Base-by-base conservation (phyloP, 64 coral and sea anemone species). In the Catalaphyllia jardinei region DNA sequence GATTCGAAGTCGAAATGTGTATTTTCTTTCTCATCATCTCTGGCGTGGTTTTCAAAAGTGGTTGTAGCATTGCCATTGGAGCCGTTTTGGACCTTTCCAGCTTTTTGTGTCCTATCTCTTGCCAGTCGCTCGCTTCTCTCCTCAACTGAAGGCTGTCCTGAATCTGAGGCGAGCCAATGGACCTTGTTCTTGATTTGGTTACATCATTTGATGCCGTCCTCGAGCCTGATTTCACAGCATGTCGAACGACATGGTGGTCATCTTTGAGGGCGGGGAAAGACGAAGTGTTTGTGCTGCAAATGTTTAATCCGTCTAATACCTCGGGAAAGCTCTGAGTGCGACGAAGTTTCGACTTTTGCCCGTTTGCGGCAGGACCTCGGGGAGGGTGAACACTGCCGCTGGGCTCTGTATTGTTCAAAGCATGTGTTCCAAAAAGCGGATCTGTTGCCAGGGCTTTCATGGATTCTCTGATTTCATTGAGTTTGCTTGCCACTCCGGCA, bases 61-160 rank as follows among this genome's bases (percentile, higher is more conserved):
- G 89, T 52, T 94, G 82, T 11, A 94, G 33, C 35, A 87, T 69
- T 39, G 65, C 35, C 22, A 91, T 76, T 13, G 93, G 93, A 39
- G 93, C 83, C 33, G 93, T 94, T 87, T 91, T 90, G 20, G 82
- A 94, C 52, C 93, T 86, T 90, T 91, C 89, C 25, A 94, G 88
- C 54, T 91, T 91, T 79, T 87, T 91, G 63, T 94, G 93, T 42
- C 20, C 67, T 12, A 57, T 30, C 18, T 52, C 24, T 31, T 50
- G 35, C 81, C 62, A 49, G 20, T 85, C 39, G 38, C 20, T 69
- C 39, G 35, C 38, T 71, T 85, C 62, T 27, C 30, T 46, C 42
- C 42, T 8, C 42, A 46, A 46, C 6, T 46, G 42, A 46, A 46
- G 42, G 42, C 42, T 22, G 13, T 49, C 51, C 8, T 79, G 25